Conservation (phyloP, 1,140 invertebrate species). For the Adoxophyes honmai region DNA sequence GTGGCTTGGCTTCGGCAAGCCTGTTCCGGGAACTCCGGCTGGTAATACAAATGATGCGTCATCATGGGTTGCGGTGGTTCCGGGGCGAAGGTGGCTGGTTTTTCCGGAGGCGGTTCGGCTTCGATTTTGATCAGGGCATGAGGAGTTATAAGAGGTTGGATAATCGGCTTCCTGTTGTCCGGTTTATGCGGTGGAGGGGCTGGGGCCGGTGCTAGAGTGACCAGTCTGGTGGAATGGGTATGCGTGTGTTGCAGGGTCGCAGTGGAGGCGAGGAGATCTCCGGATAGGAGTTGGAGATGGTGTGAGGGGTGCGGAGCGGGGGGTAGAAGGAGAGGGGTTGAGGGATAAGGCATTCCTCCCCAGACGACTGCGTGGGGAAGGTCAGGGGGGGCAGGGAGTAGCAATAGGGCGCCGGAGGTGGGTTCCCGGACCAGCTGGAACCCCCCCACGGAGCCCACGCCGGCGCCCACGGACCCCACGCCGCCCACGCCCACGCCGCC, state of each 20-base stretch:
- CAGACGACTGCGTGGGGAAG: conserved; percentile 87
- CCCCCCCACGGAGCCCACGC: conserved; percentile 53
- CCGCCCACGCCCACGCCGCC: conserved; percentile 76
- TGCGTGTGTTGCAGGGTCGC: conserved; percentile 78
- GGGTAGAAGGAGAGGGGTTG: conserved; percentile 80
- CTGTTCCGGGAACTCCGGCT: conserved; percentile 64
- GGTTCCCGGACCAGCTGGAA: conserved; percentile 90
- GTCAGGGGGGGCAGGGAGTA: conserved; percentile 85
- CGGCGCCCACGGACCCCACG: conserved; percentile 62
- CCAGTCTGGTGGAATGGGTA: conserved; percentile 78
- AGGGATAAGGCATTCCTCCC: conserved; percentile 81
- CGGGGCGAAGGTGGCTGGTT: conserved; percentile 66
- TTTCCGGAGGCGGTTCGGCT: conserved; percentile 74
- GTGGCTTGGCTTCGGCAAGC: conserved; percentile 78
- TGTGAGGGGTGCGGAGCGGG: conserved; percentile 80
- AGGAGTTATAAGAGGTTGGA: conserved; percentile 78
- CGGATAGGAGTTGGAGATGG: conserved; percentile 79
- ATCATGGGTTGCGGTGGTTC: conserved; percentile 80
- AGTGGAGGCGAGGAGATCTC: conserved; percentile 72
- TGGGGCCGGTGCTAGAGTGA: conserved; percentile 77
- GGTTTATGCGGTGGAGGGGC: conserved; percentile 42
- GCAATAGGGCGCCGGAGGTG: conserved; percentile 86
- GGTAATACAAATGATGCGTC: conserved; percentile 77
- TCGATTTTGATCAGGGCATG: conserved; percentile 83
- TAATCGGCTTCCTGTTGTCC: conserved; percentile 78